Evolutionary conservation across 2,888 invertebrate genomes (phyloP).

Genomic region (Scaeva pyrastri): DNA sequence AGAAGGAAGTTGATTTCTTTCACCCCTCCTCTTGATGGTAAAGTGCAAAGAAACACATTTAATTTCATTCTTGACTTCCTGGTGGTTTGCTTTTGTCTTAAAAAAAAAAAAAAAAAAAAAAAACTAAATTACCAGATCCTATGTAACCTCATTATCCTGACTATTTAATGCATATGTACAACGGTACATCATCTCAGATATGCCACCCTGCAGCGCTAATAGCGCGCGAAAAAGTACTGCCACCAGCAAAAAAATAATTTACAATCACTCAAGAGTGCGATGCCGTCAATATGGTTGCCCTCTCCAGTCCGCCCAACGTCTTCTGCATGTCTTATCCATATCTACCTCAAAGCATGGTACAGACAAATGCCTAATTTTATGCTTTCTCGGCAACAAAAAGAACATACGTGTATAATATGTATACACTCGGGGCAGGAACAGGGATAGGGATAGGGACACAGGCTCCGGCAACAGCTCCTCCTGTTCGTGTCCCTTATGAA

Average conservation of each 20-base stretch:
- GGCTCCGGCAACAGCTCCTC: conserved; percentile 4
- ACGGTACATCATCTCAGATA: not conserved
- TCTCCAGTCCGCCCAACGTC: not conserved
- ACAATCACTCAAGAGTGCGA: conserved; percentile 71
- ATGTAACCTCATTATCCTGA: conserved; percentile 73
- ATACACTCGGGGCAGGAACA: no score
- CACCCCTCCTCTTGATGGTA: not conserved
- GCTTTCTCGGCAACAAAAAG: conserved; percentile 60
- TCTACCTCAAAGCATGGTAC: conserved; percentile 28
- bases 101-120: conserved; percentile 15
- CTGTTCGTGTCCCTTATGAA: conserved; percentile 6
- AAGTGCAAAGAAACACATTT: conserved; percentile 23
- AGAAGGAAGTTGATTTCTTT: conserved; percentile 36
- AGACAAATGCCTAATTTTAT: conserved; percentile 72
- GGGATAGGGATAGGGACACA: no score
- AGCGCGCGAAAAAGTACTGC: conserved; percentile 54
- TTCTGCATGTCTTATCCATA: conserved; percentile 2
- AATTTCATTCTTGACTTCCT: conserved; percentile 48
- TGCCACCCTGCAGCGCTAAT: conserved; percentile 50
- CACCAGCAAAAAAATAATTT: conserved; percentile 67
- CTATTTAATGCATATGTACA: conserved; percentile 62
- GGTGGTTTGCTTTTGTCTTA: conserved; percentile 60
- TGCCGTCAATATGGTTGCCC: conserved; percentile 63
- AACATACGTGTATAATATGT: conserved; percentile 43
- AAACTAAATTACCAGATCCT: conserved; percentile 66